Evolutionary conservation across 2,113 vertebrate genomes (phyloP).

Genomic region (Onychorhynchus coronatus): DNA sequence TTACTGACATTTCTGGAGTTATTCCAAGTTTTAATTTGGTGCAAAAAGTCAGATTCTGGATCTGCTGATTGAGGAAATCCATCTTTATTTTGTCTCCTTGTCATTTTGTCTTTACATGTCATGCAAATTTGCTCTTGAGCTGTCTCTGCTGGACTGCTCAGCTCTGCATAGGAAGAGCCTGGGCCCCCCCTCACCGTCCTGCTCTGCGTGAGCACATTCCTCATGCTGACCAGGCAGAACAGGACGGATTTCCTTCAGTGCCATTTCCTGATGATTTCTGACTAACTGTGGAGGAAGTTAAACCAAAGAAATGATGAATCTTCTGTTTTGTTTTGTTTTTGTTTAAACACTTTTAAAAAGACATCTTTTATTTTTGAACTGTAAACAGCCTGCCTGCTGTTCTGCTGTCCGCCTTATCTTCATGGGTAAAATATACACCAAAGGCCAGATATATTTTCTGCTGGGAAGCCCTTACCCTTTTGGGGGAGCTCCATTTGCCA

Average conservation of each 20-base stretch:
- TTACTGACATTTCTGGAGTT: not conserved
- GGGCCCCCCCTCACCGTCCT: not conserved
- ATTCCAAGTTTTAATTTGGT: not conserved
- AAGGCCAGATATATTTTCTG: not conserved
- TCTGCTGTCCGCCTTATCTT: not conserved
- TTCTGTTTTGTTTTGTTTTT: too few species aligned
- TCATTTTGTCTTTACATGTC: not conserved
- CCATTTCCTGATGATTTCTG: conserved; percentile 57
- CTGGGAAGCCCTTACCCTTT: not conserved
- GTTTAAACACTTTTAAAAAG: not conserved
- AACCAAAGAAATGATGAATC: conserved; percentile 29
- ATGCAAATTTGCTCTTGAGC: not conserved
- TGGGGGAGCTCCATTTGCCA: not conserved
- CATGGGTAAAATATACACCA: not conserved
- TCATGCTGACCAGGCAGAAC: conserved; percentile 47
- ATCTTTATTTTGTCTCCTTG: not conserved
- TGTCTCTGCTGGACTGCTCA: not conserved
- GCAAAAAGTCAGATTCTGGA: not conserved
- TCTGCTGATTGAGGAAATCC: not conserved
- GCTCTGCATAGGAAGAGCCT: not conserved
- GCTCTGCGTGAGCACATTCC: not conserved
- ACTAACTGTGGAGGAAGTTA: conserved; percentile 44
- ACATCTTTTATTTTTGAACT: not conserved
- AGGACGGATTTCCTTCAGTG: conserved; percentile 21
- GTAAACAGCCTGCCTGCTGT: not conserved